Percentiles rank a stretch among this genome's conserved stretches.
Evolutionary conservation across 2,113 vertebrate species (phyloP).

Genomic region (Silurus glanis): DNA sequence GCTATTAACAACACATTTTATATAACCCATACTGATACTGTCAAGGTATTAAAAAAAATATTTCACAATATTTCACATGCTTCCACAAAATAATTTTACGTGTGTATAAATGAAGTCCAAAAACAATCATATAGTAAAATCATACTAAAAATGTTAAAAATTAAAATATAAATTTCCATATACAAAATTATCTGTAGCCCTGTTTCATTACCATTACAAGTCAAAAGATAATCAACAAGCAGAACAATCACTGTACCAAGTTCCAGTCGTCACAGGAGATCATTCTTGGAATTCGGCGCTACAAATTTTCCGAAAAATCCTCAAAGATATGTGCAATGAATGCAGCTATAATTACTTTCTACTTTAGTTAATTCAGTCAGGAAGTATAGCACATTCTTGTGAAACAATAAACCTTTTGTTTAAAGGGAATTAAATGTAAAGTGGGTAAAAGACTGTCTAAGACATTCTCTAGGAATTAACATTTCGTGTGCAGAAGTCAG

Average conservation of each 20-base stretch:
- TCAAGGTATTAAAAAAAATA: too few relatives aligned
- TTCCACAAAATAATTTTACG: not conserved
- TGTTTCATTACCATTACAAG: not conserved
- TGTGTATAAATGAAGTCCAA: not conserved
- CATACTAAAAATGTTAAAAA: not conserved
- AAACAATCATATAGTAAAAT: not conserved
- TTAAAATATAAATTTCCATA: not conserved
- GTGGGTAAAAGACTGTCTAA: slow-evolving; percentile 56
- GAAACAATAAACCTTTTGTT: slow-evolving; percentile 59
- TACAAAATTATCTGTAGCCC: not conserved
- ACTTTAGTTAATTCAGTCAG: slow-evolving; percentile 52
- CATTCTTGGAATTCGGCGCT: not conserved
- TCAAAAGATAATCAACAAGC: not conserved
- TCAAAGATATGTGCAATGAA: not conserved
- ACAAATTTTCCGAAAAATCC: not conserved
- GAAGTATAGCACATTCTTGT: slow-evolving; percentile 52
- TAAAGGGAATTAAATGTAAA: slow-evolving; percentile 64
- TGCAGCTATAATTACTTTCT: slow-evolving; percentile 13
- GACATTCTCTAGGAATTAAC: slow-evolving; percentile 62
- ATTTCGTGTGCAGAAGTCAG: slow-evolving; percentile 45
- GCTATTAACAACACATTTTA: too few relatives aligned
- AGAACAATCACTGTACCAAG: not conserved
- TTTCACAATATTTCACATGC: not conserved
- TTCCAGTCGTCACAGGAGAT: not conserved
- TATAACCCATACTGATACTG: too few relatives aligned